These are phyloP conservation scores for Turritopsis dohrnii DNA, from an alignment of 30 jellyfish, hydroid and myxozoan species.

Conservation along the genomic window DNA sequence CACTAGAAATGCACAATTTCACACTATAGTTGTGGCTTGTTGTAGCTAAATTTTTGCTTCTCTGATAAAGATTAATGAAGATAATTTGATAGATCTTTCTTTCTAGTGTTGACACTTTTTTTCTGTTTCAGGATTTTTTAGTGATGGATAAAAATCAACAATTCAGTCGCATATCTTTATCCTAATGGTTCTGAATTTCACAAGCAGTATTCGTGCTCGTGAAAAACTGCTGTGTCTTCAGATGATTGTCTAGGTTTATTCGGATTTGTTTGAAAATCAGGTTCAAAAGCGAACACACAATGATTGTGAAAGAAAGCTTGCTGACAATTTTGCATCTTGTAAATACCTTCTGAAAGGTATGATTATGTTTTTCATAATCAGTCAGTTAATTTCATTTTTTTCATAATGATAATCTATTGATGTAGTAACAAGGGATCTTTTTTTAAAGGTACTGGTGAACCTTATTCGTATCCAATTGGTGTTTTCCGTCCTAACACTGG, in stretches of 20 bases:
- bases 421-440: not conserved
- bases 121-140: constrained; percentile 45
- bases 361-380: not conserved
- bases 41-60: too few species aligned
- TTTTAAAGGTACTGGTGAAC: constrained; percentile 73
- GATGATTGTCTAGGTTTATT: constrained; percentile 80
- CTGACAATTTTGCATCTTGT: constrained; percentile 84
- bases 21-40: too few species aligned
- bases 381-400: not conserved
- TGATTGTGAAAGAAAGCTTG: constrained; percentile 50
- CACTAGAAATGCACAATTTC: too few species aligned
- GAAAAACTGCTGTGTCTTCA: constrained; percentile 58
- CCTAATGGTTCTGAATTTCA: constrained; percentile 59
- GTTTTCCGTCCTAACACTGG: constrained; percentile 50
- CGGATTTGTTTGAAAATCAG: constrained; percentile 84
- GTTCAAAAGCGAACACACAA: constrained; percentile 83
- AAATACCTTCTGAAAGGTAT: constrained; percentile 77
- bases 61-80: too few species aligned
- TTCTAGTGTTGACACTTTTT: not conserved
- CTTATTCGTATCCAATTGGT: constrained; percentile 76
- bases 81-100: too few species aligned
- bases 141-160: constrained; percentile 65
- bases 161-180: constrained; percentile 63
- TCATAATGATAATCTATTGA: not conserved
- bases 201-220: constrained; percentile 78